Evolutionary conservation across 2,113 vertebrate genomes (phyloP).

Genomic region (Bostrychus sinensis): DNA sequence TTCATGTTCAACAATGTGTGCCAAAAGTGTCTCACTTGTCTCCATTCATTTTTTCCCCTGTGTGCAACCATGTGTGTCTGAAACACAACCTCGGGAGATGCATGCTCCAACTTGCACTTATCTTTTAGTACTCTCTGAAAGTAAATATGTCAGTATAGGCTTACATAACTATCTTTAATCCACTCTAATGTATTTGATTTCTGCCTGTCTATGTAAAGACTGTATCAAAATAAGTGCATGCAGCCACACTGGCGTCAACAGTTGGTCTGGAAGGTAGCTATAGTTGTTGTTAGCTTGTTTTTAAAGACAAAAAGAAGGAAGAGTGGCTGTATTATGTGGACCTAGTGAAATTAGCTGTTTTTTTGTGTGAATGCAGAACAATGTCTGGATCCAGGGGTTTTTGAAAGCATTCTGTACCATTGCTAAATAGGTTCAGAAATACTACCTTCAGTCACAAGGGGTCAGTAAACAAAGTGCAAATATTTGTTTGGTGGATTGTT

Average conservation of each 20-base stretch:
- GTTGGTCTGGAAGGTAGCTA: too few relatives aligned
- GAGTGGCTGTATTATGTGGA: too few relatives aligned
- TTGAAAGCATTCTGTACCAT: too few relatives aligned
- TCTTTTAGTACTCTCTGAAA: conserved; percentile 12
- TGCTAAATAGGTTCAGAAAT: too few relatives aligned
- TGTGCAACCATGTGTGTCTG: conserved; percentile 51
- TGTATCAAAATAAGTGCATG: neutral
- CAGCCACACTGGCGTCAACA: neutral
- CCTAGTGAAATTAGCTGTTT: too few relatives aligned
- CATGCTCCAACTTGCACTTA: conserved; percentile 52
- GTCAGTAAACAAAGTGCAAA: too few relatives aligned
- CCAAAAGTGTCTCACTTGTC: conserved; percentile 52
- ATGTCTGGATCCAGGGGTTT: too few relatives aligned
- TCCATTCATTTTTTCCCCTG: conserved; percentile 23
- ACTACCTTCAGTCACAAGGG: too few relatives aligned
- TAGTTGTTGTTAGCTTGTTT: conserved; percentile 3
- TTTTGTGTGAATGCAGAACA: too few relatives aligned
- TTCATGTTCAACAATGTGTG: conserved; percentile 54
- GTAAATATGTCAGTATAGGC: conserved; percentile 27
- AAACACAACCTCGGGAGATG: conserved; percentile 52
- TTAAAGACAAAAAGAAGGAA: neutral
- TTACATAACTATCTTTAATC: conserved; percentile 21
- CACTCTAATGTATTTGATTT: conserved; percentile 19
- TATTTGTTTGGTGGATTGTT: too few relatives aligned
- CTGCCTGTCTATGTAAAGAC: conserved; percentile 23